A percentile compares a stretch with the other conserved stretches of the same genome.
These are phyloP conservation scores for Habrosyne pyritoides DNA, from an alignment of 2,888 invertebrate species.

Conservation along the genomic window DNA sequence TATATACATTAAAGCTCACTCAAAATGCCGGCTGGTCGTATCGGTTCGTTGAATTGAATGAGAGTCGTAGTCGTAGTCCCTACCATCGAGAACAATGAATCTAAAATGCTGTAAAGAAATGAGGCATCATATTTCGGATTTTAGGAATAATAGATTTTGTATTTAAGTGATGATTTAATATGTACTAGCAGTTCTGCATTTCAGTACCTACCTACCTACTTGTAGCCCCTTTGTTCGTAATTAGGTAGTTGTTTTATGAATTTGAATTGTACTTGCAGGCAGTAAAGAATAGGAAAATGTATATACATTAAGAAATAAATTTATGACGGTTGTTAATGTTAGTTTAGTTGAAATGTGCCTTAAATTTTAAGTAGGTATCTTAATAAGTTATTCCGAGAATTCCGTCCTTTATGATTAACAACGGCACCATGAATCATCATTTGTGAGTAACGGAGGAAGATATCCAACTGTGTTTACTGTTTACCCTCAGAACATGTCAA, in stretches of 20 bases:
- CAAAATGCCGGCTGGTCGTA: slow-evolving; percentile 44
- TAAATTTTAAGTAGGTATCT: no score
- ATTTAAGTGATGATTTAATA: not conserved
- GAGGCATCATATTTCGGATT: not conserved
- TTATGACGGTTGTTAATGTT: no score
- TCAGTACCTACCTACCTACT: no score
- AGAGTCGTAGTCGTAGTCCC: not conserved
- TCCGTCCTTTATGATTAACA: slow-evolving; percentile 58
- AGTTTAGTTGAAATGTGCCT: no score
- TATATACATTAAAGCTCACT: slow-evolving; percentile 24
- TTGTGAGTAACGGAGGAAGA: slow-evolving; percentile 57
- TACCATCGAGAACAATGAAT: slow-evolving; percentile 5
- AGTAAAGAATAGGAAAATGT: no score
- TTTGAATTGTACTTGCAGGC: no score
- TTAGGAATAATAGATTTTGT: not conserved
- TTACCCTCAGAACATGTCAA: not conserved
- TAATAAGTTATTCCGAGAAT: slow-evolving; percentile 47
- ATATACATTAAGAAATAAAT: no score
- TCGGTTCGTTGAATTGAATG: slow-evolving; percentile 15
- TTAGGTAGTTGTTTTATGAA: not conserved
- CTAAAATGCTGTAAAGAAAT: not conserved
- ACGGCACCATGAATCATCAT: slow-evolving; percentile 74
- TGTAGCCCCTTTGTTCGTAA: not conserved
- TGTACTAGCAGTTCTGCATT: no score
- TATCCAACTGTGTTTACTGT: not conserved